Conservation (phyloP, 2,797 vertebrate species). For the Trachops cirrhosus region DNA sequence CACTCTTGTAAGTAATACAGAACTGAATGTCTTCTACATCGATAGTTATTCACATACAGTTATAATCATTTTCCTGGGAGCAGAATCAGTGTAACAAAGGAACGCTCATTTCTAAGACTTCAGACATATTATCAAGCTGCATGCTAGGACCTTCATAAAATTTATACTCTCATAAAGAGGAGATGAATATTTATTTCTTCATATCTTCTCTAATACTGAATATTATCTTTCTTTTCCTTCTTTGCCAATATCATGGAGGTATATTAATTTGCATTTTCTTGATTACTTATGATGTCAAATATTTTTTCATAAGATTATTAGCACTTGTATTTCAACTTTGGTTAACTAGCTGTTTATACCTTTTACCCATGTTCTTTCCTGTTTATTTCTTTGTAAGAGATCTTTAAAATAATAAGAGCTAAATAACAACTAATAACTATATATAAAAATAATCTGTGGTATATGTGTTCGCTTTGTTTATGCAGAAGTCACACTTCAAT, state of each 20-base stretch:
- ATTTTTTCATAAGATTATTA: background rate
- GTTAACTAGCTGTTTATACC: background rate
- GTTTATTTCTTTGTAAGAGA: constrained; percentile 13
- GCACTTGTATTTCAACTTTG: constrained; percentile 1
- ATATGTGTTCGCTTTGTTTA: constrained; percentile 49
- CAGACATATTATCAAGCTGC: background rate
- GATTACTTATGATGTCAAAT: background rate
- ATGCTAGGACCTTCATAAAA: background rate
- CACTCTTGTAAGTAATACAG: background rate
- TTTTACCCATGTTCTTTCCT: background rate
- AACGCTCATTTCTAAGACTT: constrained; percentile 22
- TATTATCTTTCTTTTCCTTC: background rate
- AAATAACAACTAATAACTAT: constrained; percentile 26
- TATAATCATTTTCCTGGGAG: background rate
- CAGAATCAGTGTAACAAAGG: background rate
- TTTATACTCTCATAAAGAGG: background rate
- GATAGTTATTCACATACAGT: background rate
- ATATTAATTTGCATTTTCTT: background rate
- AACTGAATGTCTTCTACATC: background rate
- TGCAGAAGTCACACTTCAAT: constrained; percentile 21
- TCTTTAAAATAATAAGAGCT: constrained; percentile 34
- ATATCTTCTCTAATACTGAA: background rate
- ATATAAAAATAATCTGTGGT: constrained; percentile 40
- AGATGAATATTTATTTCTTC: background rate
- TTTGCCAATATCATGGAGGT: background rate